These are phyloP conservation scores for Trichogramma pretiosum DNA, from an alignment of 1,140 invertebrate species.

Conservation along the genomic window DNA sequence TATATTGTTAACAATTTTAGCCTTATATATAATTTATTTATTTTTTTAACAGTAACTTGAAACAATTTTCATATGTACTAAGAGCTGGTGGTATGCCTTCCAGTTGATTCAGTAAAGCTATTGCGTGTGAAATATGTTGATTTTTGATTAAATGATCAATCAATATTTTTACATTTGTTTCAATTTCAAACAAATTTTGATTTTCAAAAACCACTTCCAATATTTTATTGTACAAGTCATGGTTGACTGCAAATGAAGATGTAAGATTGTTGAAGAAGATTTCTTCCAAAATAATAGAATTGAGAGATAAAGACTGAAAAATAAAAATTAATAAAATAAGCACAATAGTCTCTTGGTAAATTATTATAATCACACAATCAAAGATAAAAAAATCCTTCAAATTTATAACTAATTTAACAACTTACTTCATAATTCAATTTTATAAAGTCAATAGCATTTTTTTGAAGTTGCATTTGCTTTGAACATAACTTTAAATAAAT, in stretches of 20 bases:
- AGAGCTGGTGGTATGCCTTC: slow-evolving; percentile 33
- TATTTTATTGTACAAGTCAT: slow-evolving; percentile 35
- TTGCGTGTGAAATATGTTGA: slow-evolving; percentile 34
- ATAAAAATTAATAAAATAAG: slow-evolving; percentile 8
- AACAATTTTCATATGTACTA: slow-evolving; percentile 36
- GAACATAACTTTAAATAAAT: slow-evolving; percentile 34
- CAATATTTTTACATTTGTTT: slow-evolving; percentile 31
- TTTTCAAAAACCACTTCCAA: slow-evolving; percentile 37
- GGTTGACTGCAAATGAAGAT: slow-evolving; percentile 31
- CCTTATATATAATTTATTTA: slow-evolving; percentile 22
- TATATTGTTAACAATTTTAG: neutral
- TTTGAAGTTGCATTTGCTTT: slow-evolving; percentile 25
- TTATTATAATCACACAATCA: neutral
- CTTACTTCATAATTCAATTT: slow-evolving; percentile 32
- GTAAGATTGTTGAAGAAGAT: slow-evolving; percentile 40
- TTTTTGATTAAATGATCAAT: slow-evolving; percentile 33
- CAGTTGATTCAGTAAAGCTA: slow-evolving; percentile 35
- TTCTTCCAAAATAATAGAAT: slow-evolving; percentile 34
- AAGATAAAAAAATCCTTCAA: neutral
- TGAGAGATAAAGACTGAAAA: slow-evolving; percentile 27
- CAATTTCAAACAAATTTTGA: slow-evolving; percentile 28
- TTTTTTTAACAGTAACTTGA: slow-evolving; percentile 30
- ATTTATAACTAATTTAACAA: too few relatives aligned
- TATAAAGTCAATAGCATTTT: slow-evolving; percentile 32
- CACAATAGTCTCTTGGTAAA: slow-evolving; percentile 1